A percentile compares a stretch with the other conserved stretches of the same genome.
Conservation (phyloP, 2,113 vertebrate genomes). For the Electrona antarctica region DNA sequence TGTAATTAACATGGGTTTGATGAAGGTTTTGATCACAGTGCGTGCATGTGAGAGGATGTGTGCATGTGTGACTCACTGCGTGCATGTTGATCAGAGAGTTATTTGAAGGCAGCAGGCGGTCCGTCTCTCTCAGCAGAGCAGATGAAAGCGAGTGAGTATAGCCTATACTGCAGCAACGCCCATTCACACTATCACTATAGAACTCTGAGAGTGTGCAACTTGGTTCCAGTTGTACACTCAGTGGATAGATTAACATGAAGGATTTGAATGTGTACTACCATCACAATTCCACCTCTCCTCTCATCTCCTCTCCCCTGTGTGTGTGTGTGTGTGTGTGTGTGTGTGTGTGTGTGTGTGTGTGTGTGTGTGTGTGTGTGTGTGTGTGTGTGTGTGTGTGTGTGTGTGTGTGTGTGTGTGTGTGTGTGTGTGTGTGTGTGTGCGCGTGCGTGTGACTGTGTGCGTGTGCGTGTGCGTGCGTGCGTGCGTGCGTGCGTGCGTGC, state of each 20-base stretch:
- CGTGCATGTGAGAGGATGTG: not conserved
- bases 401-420: not conserved
- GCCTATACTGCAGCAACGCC: too few species aligned
- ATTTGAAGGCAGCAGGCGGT: too few species aligned
- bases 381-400: not conserved
- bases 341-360: slow-evolving; percentile 5
- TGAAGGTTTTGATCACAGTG: slow-evolving; percentile 47
- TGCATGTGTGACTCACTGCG: not conserved
- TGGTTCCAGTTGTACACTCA: too few species aligned
- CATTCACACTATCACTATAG: too few species aligned
- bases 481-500: not conserved
- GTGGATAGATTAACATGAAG: too few species aligned
- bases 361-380: slow-evolving; percentile 1
- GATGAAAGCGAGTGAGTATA: too few species aligned
- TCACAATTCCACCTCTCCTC: too few species aligned
- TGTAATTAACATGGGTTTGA: slow-evolving; percentile 63
- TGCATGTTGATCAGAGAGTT: too few species aligned
- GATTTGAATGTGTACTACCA: too few species aligned
- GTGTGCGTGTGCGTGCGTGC: not conserved
- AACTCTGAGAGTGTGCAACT: too few species aligned
- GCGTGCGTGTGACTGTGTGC: not conserved
- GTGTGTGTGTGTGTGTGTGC: not conserved
- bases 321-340: not conserved
- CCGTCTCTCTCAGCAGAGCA: too few species aligned
- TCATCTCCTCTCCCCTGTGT: too few species aligned